Evolutionary conservation across 2,113 vertebrate genomes (phyloP).

Genomic region (Barbus barbus): DNA sequence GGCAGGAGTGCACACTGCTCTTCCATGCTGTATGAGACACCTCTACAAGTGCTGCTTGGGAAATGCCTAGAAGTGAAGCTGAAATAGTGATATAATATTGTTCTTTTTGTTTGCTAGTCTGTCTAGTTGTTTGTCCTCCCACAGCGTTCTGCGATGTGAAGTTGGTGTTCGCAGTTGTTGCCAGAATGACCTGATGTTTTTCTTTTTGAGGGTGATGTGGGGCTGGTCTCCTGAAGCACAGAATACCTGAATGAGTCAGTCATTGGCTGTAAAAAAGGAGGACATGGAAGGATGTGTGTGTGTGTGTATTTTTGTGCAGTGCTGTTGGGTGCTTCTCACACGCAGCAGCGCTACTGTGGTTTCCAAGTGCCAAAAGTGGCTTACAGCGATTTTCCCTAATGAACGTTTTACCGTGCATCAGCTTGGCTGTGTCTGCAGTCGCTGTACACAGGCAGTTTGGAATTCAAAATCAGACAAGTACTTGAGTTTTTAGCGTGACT

Average conservation of each 20-base stretch:
- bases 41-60: constrained; percentile 43
- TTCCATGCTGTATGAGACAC: constrained; percentile 86
- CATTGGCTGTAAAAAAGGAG: not conserved
- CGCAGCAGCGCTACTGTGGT: constrained; percentile 9
- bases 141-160: constrained; percentile 23
- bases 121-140: not conserved
- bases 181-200: not conserved
- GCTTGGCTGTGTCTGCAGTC: not conserved
- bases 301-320: not conserved
- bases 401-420: not conserved
- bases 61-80: constrained; percentile 27
- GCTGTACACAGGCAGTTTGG: not conserved
- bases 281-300: not conserved
- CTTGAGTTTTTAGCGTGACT: constrained; percentile 36
- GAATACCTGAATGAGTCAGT: constrained; percentile 27
- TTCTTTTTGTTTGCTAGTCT: constrained; percentile 9
- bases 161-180: not conserved
- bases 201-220: constrained; percentile 9
- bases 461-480: constrained; percentile 14
- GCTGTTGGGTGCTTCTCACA: not conserved
- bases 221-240: constrained; percentile 46
- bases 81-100: constrained; percentile 1
- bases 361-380: constrained; percentile 54
- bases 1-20: constrained; percentile 89
- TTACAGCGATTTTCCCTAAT: constrained; percentile 11